Evolutionary conservation across 2,797 vertebrate species (phyloP).

Genomic region (Pteropus rufus): DNA sequence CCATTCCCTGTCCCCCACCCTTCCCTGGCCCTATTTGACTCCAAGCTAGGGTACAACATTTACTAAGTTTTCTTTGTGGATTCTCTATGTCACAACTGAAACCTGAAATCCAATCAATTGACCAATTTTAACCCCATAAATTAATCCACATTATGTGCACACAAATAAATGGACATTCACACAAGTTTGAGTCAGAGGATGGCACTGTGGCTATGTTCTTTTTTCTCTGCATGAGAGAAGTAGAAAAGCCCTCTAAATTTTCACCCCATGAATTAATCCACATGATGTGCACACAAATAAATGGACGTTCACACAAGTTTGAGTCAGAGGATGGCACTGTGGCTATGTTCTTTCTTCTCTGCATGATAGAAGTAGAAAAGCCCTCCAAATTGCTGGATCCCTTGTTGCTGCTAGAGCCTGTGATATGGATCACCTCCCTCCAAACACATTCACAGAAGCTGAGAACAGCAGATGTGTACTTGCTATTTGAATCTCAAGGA

Average conservation of each 20-base stretch:
- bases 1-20: rapidly evolving
- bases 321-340: background rate
- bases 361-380: background rate
- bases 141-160: background rate
- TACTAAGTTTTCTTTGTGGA: constrained; percentile 9
- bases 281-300: background rate
- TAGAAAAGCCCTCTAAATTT: background rate
- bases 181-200: background rate
- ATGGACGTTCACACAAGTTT: background rate
- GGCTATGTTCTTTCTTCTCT: constrained; percentile 34
- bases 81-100: background rate
- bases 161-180: background rate
- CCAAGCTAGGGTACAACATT: background rate
- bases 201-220: constrained; percentile 3
- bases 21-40: background rate
- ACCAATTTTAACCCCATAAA: constrained; percentile 12
- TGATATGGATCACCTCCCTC: constrained; percentile 9
- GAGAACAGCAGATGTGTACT: constrained; percentile 33
- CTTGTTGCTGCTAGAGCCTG: background rate
- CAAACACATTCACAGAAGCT: constrained; percentile 47
- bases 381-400: background rate
- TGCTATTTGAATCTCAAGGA: constrained; percentile 55
- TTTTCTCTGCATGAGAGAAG: constrained; percentile 7
- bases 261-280: background rate
- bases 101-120: background rate